Evolutionary conservation across 1,140 invertebrate species (phyloP), one percentile per base, ranked within the genome.

Genomic region (Anoplolepis gracilipes): DNA sequence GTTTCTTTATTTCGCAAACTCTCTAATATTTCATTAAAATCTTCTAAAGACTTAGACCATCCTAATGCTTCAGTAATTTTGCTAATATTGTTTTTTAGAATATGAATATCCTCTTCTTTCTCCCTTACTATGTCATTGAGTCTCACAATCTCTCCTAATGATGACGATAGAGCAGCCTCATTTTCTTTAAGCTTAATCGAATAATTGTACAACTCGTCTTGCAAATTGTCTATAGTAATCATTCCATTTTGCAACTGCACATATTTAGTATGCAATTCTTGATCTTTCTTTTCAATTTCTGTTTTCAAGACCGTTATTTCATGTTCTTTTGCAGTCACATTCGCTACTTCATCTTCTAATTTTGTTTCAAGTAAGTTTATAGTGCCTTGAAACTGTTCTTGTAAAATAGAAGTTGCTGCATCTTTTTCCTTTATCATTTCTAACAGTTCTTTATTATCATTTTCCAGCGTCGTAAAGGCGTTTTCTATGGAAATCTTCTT

Each of bases 201-300:
- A 30, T 84, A 86, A 6, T 89, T 87, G 10, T 87, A 86, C 2
- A 93, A 25, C 19, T 93, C 86, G 25, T 92, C 91, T 42, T 93
- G 90, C 25, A 94, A 85, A 72, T 64, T 88, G 6, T 94, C 91
- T 36, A 92, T 91, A 1, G 46, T 55, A n/a, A 91, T 90, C 86
- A 91, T 90, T 33, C 91, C 87, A 70, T 88, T 89, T 70, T 91
- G 88, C 28, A 93, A 72, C 30, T 90, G 87, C 0, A 57, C 36
- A 42, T 91, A 87, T 25, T 92, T 93, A 0, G 95, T 93, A 55
- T 96, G 94, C 82, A 96, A 95, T 89, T 96, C 96, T 91, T 95
- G 92, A 87, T 96, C 95, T 87, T 95, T 96, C 57, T 95, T 81
- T 6, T 82, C 53, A 19, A 93, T 28, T 0, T 33, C 76, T 67